phyloP scores from a whole-genome alignment of 2,888 invertebrate genomes.

The Scaptomyza tumidula region DNA sequence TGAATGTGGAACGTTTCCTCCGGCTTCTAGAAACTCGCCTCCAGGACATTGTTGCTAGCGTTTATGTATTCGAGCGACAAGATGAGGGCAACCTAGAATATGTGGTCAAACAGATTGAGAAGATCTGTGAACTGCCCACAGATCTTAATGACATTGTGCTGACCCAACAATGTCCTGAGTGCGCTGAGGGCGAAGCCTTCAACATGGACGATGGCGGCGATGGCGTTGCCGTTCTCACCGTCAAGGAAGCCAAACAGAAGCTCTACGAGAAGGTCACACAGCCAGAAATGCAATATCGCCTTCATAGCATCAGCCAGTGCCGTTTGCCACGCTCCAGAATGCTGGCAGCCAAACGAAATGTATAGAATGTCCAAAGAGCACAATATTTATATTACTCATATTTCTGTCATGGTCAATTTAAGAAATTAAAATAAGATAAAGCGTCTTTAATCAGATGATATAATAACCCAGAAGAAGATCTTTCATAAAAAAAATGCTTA shows the following conservation, averaged over 20 bases:
- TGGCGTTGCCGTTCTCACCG: constrained; percentile 68
- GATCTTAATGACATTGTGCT: constrained; percentile 85
- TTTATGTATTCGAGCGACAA: constrained; percentile 82
- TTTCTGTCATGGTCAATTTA: constrained; percentile 5
- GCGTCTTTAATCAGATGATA: too few species aligned
- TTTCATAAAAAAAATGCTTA: not conserved
- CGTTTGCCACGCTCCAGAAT: constrained; percentile 82
- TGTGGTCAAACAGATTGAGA: constrained; percentile 81
- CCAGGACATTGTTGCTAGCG: constrained; percentile 86
- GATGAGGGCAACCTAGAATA: constrained; percentile 59
- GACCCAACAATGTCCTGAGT: constrained; percentile 84
- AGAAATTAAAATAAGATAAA: not conserved
- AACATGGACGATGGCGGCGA: constrained; percentile 82
- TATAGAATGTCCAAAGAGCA: constrained; percentile 32
- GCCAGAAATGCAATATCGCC: constrained; percentile 84
- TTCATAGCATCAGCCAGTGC: constrained; percentile 83
- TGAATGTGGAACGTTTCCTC: constrained; percentile 86
- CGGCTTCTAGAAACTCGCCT: constrained; percentile 86
- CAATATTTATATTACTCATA: not conserved
- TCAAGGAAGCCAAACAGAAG: constrained; percentile 73
- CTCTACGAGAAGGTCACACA: constrained; percentile 82
- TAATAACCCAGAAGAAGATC: too few species aligned
- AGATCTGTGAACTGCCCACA: constrained; percentile 83
- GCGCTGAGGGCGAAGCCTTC: constrained; percentile 84
- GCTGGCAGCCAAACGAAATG: constrained; percentile 78